Evolutionary conservation across 2,888 invertebrate species (phyloP), one percentile per base, ranked within the genome.

Genomic region (Imbricaverruca yamaguchii): DNA sequence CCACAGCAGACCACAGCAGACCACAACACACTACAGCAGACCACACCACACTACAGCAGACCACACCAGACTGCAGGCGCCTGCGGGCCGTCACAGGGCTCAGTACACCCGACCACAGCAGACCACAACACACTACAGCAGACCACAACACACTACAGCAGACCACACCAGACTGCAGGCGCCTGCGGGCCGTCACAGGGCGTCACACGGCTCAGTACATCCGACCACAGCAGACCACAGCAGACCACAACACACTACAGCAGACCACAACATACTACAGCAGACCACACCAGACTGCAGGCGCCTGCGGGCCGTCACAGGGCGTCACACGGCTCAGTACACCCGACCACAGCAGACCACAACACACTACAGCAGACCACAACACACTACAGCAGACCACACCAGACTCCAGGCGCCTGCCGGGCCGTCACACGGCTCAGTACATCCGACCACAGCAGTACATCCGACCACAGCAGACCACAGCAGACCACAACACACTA

Each of bases 381-480:
- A 39, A 6, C n/a, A 21, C 57, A 57, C 84, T 39, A 39, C 39
- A 11, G 59, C 59, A 2, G 59, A 59, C 39, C 39, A 39, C 39
- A 39, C 1, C 39, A 4, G 39, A 39, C 39, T 97, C 97, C 84
- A 96, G 89, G 86, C 97, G 91, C 83, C 92, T 92, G 85, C 4
- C 92, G 93, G 81, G 96, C 89, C 13, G 96, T 96, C 88, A 84
- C 13, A 39, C n/a, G n/a, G n/a, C n/a, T n/a, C n/a, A n/a, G n/a
- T n/a, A n/a, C n/a, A n/a, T n/a, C n/a, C n/a, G 2, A 39, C 39
- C 97, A 97, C 84, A 96, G 89, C 86, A 97, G 91, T 39, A 39
- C 39, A 39, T 0, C 25, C 21, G 15, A 39, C 21, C 39, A 25
- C 39, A 39, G 2, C n/a, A 21, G 69, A 21, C 8, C 4, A 4